A percentile compares a stretch with the other conserved stretches of the same genome.
phyloP scores from a whole-genome alignment of 2,797 vertebrate species.

The Phaenicophaeus curvirostris region DNA sequence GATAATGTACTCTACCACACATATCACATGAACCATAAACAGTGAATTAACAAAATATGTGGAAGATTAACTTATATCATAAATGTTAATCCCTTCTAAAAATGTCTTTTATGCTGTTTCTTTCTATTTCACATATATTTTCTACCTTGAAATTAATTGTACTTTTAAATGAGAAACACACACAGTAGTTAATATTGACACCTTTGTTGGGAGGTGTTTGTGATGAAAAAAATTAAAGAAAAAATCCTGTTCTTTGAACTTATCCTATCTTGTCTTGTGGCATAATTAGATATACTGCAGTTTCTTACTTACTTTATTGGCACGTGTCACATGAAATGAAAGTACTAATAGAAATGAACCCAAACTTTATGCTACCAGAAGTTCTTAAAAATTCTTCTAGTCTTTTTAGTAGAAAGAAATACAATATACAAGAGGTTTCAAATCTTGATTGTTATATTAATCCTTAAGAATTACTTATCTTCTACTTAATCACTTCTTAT shows the following conservation, averaged over 20 bases:
- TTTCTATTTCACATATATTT: neutral
- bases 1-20: neutral
- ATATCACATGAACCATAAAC: neutral
- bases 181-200: neutral
- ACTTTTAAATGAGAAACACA: neutral
- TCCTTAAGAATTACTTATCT: neutral
- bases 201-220: neutral
- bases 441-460: neutral
- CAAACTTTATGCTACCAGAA: neutral
- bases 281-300: neutral
- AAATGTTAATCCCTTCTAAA: neutral
- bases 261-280: neutral
- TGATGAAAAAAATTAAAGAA: neutral
- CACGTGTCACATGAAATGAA: neutral
- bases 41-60: neutral
- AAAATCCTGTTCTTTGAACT: neutral
- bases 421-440: neutral
- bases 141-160: neutral
- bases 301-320: neutral
- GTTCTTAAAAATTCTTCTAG: neutral
- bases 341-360: neutral
- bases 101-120: neutral
- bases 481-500: neutral
- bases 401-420: neutral
- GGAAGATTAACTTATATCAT: neutral